These are phyloP conservation scores for Phalanger gymnotis DNA, from an alignment of 2,797 vertebrate species.

Conservation along the genomic window DNA sequence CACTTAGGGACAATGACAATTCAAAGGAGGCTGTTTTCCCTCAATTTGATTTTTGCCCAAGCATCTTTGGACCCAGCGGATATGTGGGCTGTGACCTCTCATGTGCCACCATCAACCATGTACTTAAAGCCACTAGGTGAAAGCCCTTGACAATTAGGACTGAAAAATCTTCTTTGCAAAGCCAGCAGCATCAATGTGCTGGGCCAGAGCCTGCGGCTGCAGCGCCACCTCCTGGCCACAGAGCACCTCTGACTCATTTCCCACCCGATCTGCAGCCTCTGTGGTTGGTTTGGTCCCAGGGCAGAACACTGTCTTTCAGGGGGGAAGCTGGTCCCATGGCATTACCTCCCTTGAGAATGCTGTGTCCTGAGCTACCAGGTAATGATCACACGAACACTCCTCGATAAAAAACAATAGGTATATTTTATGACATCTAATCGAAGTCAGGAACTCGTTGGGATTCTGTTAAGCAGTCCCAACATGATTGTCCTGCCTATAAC, in stretches of 20 bases:
- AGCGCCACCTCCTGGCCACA: background rate
- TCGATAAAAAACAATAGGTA: background rate
- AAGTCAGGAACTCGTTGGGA: background rate
- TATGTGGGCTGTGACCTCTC: background rate
- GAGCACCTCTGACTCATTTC: background rate
- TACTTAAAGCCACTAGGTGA: background rate
- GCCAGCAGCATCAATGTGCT: background rate
- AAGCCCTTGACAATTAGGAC: background rate
- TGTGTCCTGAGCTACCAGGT: background rate
- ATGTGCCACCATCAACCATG: background rate
- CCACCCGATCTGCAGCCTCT: background rate
- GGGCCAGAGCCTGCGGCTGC: background rate
- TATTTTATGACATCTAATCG: background rate
- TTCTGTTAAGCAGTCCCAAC: background rate
- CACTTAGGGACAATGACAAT: background rate
- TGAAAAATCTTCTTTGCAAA: background rate
- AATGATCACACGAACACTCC: background rate
- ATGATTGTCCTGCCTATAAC: background rate
- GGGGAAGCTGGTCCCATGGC: background rate
- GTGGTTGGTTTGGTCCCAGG: rapidly evolving
- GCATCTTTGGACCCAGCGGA: background rate
- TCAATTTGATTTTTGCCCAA: background rate
- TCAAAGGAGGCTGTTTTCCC: background rate
- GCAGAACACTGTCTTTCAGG: background rate
- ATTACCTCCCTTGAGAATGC: background rate